phyloP scores from a whole-genome alignment of 2,888 invertebrate genomes.

The Dynastes maya region DNA sequence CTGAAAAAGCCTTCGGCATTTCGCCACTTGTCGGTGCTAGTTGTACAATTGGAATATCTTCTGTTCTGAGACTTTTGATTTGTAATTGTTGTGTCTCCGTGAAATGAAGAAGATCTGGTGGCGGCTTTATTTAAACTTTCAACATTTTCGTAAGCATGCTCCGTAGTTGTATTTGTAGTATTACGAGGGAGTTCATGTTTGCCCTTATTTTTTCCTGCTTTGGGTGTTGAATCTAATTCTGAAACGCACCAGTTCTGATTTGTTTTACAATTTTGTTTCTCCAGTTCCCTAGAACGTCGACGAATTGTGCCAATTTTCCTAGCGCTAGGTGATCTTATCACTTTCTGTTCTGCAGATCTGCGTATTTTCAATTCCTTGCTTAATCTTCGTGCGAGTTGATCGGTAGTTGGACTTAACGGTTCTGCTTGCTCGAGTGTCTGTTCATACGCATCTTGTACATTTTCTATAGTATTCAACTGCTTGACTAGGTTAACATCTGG shows the following conservation, averaged over 20 bases:
- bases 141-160: constrained; percentile 18
- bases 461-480: constrained; percentile 72
- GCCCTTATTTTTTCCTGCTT: constrained; percentile 73
- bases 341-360: constrained; percentile 78
- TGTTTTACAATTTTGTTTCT: constrained; percentile 69
- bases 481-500: constrained; percentile 50
- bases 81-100: constrained; percentile 42
- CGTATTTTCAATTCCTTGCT: constrained; percentile 84
- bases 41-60: constrained; percentile 51
- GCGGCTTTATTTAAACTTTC: constrained; percentile 43
- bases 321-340: constrained; percentile 86
- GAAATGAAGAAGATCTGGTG: constrained; percentile 57
- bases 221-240: constrained; percentile 65
- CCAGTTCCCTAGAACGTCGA: constrained; percentile 79
- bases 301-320: constrained; percentile 85
- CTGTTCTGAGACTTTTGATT: constrained; percentile 45
- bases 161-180: not conserved
- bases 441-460: constrained; percentile 82
- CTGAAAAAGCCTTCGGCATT: constrained; percentile 69
- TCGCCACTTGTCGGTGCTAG: constrained; percentile 66
- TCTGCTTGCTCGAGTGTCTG: constrained; percentile 82
- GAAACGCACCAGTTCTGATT: constrained; percentile 79
- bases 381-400: constrained; percentile 80
- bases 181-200: constrained; percentile 56
- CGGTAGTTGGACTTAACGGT: constrained; percentile 78